These are phyloP conservation scores for Propithecus perrieri DNA, from an alignment of 2,797 vertebrate genomes.

Conservation along the genomic window DNA sequence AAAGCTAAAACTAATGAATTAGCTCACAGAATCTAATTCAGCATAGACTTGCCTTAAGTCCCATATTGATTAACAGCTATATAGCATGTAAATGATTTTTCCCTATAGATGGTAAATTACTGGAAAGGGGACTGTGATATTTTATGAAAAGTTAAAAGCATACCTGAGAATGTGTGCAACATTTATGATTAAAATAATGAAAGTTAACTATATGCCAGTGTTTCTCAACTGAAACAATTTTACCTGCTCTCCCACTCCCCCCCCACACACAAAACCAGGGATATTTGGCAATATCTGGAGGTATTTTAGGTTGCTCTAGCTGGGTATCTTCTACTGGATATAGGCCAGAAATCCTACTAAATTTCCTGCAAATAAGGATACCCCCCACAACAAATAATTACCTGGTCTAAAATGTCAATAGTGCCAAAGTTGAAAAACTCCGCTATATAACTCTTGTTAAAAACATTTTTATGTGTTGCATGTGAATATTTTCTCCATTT, in stretches of 20 bases:
- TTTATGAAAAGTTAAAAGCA: not conserved
- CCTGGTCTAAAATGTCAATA: not conserved
- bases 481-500: no score
- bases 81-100: not conserved
- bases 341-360: not conserved
- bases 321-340: not conserved
- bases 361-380: not conserved
- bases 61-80: not conserved
- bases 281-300: not conserved
- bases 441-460: not conserved
- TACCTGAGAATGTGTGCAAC: not conserved
- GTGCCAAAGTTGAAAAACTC: not conserved
- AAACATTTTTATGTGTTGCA: no score
- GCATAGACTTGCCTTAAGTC: not conserved
- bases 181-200: not conserved
- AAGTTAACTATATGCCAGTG: not conserved
- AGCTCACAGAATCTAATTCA: not conserved
- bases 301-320: not conserved
- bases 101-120: not conserved
- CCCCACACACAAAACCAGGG: not conserved
- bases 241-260: not conserved
- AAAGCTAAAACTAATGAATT: constrained; percentile 24
- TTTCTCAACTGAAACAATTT: not conserved
- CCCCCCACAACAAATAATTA: not conserved
- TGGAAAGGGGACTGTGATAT: not conserved